These are phyloP conservation scores for Onchidella celtica DNA, from an alignment of 2,888 invertebrate genomes.

Conservation along the genomic window DNA sequence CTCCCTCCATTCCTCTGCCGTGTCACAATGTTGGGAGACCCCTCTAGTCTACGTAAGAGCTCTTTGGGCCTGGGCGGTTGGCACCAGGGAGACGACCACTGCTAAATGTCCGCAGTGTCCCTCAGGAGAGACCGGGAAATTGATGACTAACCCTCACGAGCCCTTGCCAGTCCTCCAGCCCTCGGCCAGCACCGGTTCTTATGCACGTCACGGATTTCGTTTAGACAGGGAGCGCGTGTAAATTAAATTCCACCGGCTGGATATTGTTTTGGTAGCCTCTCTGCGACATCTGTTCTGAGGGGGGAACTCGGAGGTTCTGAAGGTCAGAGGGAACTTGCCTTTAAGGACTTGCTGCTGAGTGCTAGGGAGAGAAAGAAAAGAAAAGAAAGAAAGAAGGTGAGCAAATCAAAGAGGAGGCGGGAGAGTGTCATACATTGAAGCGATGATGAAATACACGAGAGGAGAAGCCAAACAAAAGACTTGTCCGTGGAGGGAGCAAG, in stretches of 20 bases:
- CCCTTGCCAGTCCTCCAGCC: not conserved
- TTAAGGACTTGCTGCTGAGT: not conserved
- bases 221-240: slow-evolving; percentile 51
- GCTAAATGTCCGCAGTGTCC: slow-evolving; percentile 27
- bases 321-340: not conserved
- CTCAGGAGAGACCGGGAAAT: slow-evolving; percentile 4
- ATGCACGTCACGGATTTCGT: slow-evolving; percentile 56
- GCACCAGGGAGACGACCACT: not conserved
- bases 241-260: slow-evolving; percentile 56
- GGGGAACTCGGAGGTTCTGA: not conserved
- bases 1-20: not conserved
- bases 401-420: not conserved
- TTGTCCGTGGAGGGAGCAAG: no score
- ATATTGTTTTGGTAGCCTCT: slow-evolving; percentile 56
- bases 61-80: not conserved
- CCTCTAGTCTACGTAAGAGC: not conserved
- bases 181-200: slow-evolving; percentile 37
- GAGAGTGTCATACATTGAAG: not conserved
- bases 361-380: not conserved
- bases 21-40: not conserved
- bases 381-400: not conserved
- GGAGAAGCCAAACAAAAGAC: no score
- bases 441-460: not conserved
- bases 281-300: slow-evolving; percentile 53
- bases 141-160: slow-evolving; percentile 34